Evolutionary conservation across 2,888 invertebrate genomes (phyloP).

Genomic region (Emmelina monodactyla): DNA sequence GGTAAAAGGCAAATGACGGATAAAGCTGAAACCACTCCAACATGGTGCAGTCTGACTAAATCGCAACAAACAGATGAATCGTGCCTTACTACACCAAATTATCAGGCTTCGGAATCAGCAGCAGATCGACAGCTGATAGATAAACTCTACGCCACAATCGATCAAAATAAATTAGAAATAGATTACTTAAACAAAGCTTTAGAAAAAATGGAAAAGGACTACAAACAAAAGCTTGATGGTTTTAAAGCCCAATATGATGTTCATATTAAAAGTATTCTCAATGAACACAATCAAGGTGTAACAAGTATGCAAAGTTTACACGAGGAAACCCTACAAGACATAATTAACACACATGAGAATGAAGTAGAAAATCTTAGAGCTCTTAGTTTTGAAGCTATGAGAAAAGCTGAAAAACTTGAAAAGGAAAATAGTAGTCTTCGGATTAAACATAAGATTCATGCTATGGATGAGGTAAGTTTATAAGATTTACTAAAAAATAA

Average conservation of each 20-base stretch:
- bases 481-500: too few species aligned
- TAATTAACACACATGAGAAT: constrained; percentile 54
- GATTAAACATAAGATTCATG: too few species aligned
- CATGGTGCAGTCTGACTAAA: too few species aligned
- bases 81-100: too few species aligned
- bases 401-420: constrained; percentile 43
- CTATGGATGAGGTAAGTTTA: too few species aligned
- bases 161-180: constrained; percentile 38
- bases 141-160: too few species aligned
- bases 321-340: constrained; percentile 54
- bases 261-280: constrained; percentile 57
- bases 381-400: constrained; percentile 54
- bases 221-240: constrained; percentile 44
- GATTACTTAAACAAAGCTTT: constrained; percentile 30
- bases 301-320: constrained; percentile 60
- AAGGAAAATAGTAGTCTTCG: constrained; percentile 47
- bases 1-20: too few species aligned
- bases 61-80: too few species aligned
- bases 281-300: constrained; percentile 63
- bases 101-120: too few species aligned
- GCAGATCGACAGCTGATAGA: too few species aligned
- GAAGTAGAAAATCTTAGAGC: constrained; percentile 56
- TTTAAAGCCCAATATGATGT: constrained; percentile 62
- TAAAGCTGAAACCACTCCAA: too few species aligned
- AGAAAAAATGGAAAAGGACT: constrained; percentile 38